Conservation (phyloP, 2,797 vertebrate genomes). For the Carapus acus region DNA sequence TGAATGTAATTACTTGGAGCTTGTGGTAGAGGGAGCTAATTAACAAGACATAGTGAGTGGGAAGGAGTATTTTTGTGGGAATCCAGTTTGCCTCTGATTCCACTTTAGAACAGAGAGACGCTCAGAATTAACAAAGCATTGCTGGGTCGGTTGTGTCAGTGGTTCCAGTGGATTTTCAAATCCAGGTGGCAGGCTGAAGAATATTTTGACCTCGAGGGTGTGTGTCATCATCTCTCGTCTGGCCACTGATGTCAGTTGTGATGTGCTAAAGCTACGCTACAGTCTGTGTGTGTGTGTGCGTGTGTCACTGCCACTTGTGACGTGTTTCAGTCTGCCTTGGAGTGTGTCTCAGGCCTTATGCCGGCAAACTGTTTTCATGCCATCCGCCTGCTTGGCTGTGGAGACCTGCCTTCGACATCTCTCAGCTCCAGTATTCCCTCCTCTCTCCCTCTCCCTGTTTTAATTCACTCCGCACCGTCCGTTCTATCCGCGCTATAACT, state of each 20-base stretch:
- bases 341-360: constrained; percentile 22
- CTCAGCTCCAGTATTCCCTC: constrained; percentile 41
- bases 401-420: constrained; percentile 49
- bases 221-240: constrained; percentile 47
- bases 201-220: constrained; percentile 43
- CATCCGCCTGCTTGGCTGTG: constrained; percentile 39
- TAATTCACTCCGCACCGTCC: constrained; percentile 26
- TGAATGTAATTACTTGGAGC: constrained; percentile 65
- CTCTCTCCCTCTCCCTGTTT: constrained; percentile 34
- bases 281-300: constrained; percentile 13
- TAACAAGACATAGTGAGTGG: constrained; percentile 69
- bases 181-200: constrained; percentile 57
- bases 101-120: constrained; percentile 68
- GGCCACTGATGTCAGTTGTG: constrained; percentile 49
- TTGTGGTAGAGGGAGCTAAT: constrained; percentile 77
- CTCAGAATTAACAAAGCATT: constrained; percentile 67
- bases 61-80: constrained; percentile 66
- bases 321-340: constrained; percentile 14
- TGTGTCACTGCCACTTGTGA: constrained; percentile 27
- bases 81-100: constrained; percentile 66
- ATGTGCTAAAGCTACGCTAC: constrained; percentile 46
- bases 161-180: constrained; percentile 67
- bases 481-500: constrained; percentile 36
- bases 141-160: constrained; percentile 74
- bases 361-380: constrained; percentile 28